Evolutionary conservation across 2,797 vertebrate species (phyloP).

Genomic region (Lindbergichthys nudifrons): DNA sequence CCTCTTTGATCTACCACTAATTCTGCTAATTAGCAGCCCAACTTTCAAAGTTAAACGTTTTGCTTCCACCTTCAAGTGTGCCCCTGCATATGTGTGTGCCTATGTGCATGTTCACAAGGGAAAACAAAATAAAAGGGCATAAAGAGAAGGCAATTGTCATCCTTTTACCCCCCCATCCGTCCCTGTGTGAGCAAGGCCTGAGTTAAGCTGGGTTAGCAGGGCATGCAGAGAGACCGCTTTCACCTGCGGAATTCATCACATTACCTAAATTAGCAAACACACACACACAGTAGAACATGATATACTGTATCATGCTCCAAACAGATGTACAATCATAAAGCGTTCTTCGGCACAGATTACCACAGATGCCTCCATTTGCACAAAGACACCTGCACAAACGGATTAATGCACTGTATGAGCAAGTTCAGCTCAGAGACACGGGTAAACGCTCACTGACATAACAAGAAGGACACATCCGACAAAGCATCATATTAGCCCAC

Average conservation of each 20-base stretch:
- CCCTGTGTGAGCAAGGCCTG: conserved; percentile 12
- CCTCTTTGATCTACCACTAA: conserved; percentile 93
- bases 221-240: conserved; percentile 23
- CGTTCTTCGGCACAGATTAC: conserved; percentile 53
- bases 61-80: conserved; percentile 69
- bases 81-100: conserved; percentile 21
- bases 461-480: conserved; percentile 48
- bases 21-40: conserved; percentile 87
- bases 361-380: conserved; percentile 58
- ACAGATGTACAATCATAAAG: conserved; percentile 62
- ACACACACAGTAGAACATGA: conserved; percentile 10
- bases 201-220: conserved; percentile 2
- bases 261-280: conserved; percentile 26
- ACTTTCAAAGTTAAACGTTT: conserved; percentile 83
- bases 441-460: conserved; percentile 51
- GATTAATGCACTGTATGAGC: conserved; percentile 42
- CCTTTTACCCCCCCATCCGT: neutral
- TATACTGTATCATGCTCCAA: conserved; percentile 39
- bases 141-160: conserved; percentile 18
- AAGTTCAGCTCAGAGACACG: conserved; percentile 38
- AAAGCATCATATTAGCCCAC: conserved; percentile 40
- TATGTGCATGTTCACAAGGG: neutral
- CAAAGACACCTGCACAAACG: conserved; percentile 57
- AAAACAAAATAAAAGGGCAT: conserved; percentile 43
- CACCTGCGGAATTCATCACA: conserved; percentile 27